Evolutionary conservation across 2,888 invertebrate genomes (phyloP).

Genomic region (Nesidiocoris tenuis): DNA sequence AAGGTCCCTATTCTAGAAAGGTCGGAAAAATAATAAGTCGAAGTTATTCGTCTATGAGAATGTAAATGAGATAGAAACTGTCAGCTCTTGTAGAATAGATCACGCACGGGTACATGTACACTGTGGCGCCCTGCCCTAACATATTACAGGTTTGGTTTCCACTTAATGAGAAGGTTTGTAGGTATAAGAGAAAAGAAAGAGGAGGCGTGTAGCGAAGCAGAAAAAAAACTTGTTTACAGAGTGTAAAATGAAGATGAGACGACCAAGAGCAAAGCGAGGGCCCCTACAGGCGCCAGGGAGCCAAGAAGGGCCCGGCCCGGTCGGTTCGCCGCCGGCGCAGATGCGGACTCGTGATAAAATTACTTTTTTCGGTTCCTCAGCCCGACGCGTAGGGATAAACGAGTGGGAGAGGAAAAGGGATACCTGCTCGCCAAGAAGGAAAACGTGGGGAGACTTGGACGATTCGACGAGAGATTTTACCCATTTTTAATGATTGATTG

Average conservation of each 20-base stretch:
- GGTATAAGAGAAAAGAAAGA: background rate
- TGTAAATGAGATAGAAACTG: conserved; percentile 37
- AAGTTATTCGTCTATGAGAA: no score
- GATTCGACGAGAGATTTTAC: no score
- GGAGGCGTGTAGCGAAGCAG: conserved; percentile 1
- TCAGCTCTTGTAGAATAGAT: conserved; percentile 34
- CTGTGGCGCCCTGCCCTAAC: background rate
- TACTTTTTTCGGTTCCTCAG: background rate
- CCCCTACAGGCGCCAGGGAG: background rate
- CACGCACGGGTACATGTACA: conserved; percentile 15
- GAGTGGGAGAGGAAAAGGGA: no score
- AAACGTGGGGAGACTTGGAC: no score
- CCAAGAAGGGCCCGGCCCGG: background rate
- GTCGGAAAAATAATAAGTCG: no score
- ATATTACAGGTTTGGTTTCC: conserved; percentile 40
- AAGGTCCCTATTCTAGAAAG: no score
- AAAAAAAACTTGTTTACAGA: conserved; percentile 38
- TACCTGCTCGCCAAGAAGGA: no score
- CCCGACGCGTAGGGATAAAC: background rate
- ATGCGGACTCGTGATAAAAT: background rate
- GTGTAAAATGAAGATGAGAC: conserved; percentile 32
- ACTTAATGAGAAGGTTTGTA: conserved; percentile 36
- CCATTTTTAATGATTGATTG: no score
- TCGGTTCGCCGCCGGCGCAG: background rate
- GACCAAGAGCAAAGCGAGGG: background rate